Evolutionary conservation across 2,113 vertebrate genomes (phyloP), one percentile per base, ranked within the genome.

Genomic region (Platanista minor): DNA sequence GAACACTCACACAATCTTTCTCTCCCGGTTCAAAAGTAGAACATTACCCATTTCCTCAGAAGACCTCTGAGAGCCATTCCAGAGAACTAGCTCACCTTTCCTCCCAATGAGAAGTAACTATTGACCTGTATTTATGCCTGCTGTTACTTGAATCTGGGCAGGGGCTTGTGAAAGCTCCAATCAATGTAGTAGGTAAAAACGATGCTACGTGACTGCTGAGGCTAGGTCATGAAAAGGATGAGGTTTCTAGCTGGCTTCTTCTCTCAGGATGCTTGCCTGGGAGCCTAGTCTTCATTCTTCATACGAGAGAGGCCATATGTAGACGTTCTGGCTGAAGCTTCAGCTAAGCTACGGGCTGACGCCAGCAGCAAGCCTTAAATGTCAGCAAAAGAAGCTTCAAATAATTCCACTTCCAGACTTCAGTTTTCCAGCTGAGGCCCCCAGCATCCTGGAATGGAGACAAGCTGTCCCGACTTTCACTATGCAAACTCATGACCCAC

Each of bases 1-100:
- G 52, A 72, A 90, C 0, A 25, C 9, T 41, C 57, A 62, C 2
- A 39, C 0, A 4, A 64, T 8, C 4, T 4, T 5, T 17, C 7
- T 33, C 5, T 14, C 0, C 23, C 21, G 59, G 9, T 66, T 83
- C 31, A 74, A 57, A 87, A 77, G 33, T 3, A 39, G 46, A 49
- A 18, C 29, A n/a, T 23, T 54, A 61, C 10, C 10, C n/a, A 25
- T 23, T 39, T 17, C 9, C 6, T 88, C 36, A 87, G 39, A 67
- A 61, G 67, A 66, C 11, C 25, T 85, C 8, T 1, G 10, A 57
- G 25, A 49, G 43, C 31, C 43, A 39, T 83, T 67, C 6, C 7
- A 83, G 46, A 67, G 8, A 20, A 1, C 25, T 17, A 0, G 52
- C 2, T 71, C 9, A 54, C 36, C 21, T 52, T 62, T 72, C 59